phyloP scores from a whole-genome alignment of 2,888 invertebrate species.

The Sussaba pulchella region DNA sequence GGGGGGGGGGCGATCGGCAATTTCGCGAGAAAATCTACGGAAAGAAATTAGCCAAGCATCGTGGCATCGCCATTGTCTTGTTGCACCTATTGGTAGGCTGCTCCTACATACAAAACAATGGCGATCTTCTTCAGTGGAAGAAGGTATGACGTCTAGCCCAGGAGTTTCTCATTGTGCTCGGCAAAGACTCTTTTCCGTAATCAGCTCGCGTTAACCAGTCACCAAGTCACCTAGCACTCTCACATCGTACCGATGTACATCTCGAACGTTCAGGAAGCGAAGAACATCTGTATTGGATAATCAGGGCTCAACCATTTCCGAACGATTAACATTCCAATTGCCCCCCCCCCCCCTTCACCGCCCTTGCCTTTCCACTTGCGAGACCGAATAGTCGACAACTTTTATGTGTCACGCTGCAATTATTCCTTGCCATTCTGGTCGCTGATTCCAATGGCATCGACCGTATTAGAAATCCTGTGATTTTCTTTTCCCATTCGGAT shows the following conservation, averaged over 20 bases:
- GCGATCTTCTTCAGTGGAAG: constrained; percentile 8
- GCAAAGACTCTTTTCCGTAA: constrained; percentile 46
- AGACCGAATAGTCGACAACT: constrained; percentile 20
- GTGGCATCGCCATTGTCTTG: constrained; percentile 32
- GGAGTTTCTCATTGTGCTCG: background rate
- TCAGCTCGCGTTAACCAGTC: constrained; percentile 39
- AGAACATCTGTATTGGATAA: constrained; percentile 71
- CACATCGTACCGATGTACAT: constrained; percentile 39
- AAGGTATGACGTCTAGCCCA: constrained; percentile 16
- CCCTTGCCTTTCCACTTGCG: background rate
- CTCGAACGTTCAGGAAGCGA: constrained; percentile 44
- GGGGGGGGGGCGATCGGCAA: constrained; percentile 40
- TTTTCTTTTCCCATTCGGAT: no score
- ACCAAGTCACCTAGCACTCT: constrained; percentile 32
- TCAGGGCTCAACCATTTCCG: constrained; percentile 69
- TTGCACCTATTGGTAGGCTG: no score
- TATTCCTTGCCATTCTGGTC: constrained; percentile 38
- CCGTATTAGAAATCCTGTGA: background rate
- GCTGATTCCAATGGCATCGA: constrained; percentile 31
- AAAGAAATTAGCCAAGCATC: constrained; percentile 77
- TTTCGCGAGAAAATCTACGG: constrained; percentile 78
- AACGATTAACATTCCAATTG: constrained; percentile 67
- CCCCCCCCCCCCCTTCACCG: constrained; percentile 3
- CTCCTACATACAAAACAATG: constrained; percentile 61
- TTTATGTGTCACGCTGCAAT: constrained; percentile 26